Percentiles rank a stretch among this genome's conserved stretches.
These are phyloP conservation scores for Zygaena filipendulae DNA, from an alignment of 2,888 invertebrate genomes.

Conservation along the genomic window DNA sequence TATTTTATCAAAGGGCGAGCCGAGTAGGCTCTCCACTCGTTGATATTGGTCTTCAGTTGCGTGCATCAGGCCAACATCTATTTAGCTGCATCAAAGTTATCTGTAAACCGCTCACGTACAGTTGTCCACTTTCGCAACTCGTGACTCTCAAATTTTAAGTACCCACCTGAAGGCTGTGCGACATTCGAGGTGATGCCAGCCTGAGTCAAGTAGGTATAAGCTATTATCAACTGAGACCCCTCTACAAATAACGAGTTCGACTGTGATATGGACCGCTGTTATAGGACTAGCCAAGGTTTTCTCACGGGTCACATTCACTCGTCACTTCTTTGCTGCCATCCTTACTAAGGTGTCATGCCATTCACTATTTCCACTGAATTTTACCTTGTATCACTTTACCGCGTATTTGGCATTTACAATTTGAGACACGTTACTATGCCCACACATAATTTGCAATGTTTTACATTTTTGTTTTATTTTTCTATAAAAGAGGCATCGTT, in stretches of 20 bases:
- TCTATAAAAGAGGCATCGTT: too few species aligned
- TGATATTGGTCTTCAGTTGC: too few species aligned
- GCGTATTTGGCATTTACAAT: too few species aligned
- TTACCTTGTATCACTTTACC: constrained; percentile 45
- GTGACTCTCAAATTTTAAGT: constrained; percentile 49
- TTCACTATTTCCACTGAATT: constrained; percentile 46
- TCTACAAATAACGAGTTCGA: constrained; percentile 18
- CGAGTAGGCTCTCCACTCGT: too few species aligned
- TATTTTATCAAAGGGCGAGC: too few species aligned
- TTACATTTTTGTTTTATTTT: too few species aligned
- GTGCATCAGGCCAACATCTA: too few species aligned
- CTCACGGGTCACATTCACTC: constrained; percentile 35
- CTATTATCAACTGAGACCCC: not conserved
- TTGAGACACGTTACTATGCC: too few species aligned
- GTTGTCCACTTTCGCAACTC: constrained; percentile 66
- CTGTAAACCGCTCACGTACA: constrained; percentile 51
- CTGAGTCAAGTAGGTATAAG: too few species aligned
- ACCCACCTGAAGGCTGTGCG: constrained; percentile 49
- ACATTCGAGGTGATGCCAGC: constrained; percentile 22
- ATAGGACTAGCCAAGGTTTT: constrained; percentile 37
- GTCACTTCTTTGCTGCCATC: constrained; percentile 24
- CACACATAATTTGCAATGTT: too few species aligned
- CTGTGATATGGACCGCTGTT: constrained; percentile 27
- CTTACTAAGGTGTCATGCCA: constrained; percentile 30
- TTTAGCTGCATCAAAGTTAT: constrained; percentile 33